phyloP scores from a whole-genome alignment of 2,888 invertebrate genomes.

The Pterobdella sp. region DNA sequence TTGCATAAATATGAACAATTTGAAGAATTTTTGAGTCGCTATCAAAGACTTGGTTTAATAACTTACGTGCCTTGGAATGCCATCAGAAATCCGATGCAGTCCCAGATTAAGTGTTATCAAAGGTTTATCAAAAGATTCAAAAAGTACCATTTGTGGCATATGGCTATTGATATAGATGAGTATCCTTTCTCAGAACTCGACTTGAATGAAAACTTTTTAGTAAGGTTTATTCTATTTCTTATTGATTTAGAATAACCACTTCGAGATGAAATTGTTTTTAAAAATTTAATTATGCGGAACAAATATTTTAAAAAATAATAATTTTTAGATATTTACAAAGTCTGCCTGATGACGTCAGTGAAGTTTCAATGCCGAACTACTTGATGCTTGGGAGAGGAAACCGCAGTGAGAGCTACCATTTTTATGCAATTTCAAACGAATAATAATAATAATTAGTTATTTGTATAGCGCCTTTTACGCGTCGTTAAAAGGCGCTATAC shows the following conservation, averaged over 20 bases:
- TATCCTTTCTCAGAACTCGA: constrained; percentile 38
- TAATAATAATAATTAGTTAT: no score
- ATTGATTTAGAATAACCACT: neutral
- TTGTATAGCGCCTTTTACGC: no score
- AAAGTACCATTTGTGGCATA: constrained; percentile 36
- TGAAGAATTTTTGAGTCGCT: constrained; percentile 19
- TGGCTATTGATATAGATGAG: constrained; percentile 40
- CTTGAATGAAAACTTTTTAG: constrained; percentile 35
- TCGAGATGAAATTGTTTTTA: neutral
- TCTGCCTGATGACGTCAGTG: constrained; percentile 25
- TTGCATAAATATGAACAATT: constrained; percentile 29
- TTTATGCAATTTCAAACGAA: no score
- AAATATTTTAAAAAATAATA: neutral
- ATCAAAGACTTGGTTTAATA: constrained; percentile 31
- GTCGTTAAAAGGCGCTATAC: no score
- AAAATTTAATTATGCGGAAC: neutral
- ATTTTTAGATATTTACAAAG: constrained; percentile 20
- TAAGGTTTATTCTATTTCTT: constrained; percentile 25
- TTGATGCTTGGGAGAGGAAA: constrained; percentile 39
- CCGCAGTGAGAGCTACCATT: neutral
- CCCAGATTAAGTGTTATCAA: constrained; percentile 39
- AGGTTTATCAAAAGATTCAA: constrained; percentile 33
- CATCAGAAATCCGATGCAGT: constrained; percentile 34
- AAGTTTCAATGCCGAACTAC: constrained; percentile 37
- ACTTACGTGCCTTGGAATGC: constrained; percentile 34